Evolutionary conservation across 2,797 vertebrate species (phyloP), one percentile per base, ranked within the genome.

Genomic region (Aldrovandia affinis): DNA sequence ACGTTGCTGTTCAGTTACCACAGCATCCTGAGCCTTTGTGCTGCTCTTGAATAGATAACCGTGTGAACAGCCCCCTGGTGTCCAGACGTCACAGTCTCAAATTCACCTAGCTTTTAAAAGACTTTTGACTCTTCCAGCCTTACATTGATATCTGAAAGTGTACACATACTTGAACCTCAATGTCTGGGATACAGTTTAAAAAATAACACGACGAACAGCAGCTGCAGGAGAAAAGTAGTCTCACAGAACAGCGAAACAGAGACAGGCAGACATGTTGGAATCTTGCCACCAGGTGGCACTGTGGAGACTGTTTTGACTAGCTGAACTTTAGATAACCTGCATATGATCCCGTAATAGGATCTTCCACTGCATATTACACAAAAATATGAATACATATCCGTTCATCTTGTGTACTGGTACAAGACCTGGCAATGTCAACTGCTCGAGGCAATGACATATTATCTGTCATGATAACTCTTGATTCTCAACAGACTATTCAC

Each of bases 151-250:
- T 77, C 59, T 54, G 68, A 79, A 55, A 25, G 39, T 78, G 54
- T 47, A 63, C 42, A 12, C n/a, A 42, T 18, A 22, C 50, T 22
- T 36, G 33, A 63, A 25, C 36, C 65, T 25, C 25, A 30, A 4
- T 15, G 25, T 63, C 22, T 15, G 59, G 81, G 63, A 63, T 9
- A 0, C n/a, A 2, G 80, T 81, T 77, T 18, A 33, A 73, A 82
- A 83, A n/a, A 83, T 65, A 70, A 57, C 20, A 44, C 85, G 75
- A 54, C 85, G 88, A 89, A 91, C 86, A 89, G 42, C 22, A 55
- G 68, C 86, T 83, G 85, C 30, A 83, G 42, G 36, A 83, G 61
- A 86, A 87, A 82, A 86, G 81, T 7, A n/a, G 82, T 33, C 44
- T 33, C 52, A 52, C 30, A 79, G 15, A 57, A 39, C 39, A 75